Conservation (phyloP, 1,140 invertebrate species). For the Hermatobates lingyangjiaoensis region DNA sequence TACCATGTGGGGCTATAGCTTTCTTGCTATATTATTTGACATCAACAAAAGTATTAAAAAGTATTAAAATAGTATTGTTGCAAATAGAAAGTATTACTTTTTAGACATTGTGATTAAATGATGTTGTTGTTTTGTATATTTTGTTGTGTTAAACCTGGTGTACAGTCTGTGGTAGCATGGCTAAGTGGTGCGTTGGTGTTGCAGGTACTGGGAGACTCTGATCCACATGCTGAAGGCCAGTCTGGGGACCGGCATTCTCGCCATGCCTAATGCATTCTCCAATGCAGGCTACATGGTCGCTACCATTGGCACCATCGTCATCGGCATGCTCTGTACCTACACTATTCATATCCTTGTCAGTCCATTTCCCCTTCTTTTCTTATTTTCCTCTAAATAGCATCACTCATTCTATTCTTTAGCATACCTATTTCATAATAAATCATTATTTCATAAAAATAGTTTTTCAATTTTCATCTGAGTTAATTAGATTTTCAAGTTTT, state of each 20-base stretch:
- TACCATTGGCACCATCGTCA: constrained; percentile 41
- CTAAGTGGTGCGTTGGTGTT: constrained; percentile 15
- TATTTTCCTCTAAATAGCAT: no score
- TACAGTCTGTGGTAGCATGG: neutral
- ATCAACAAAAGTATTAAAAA: neutral
- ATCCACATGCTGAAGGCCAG: constrained; percentile 70
- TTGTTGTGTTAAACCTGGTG: no score
- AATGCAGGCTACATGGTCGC: constrained; percentile 54
- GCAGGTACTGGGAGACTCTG: constrained; percentile 55
- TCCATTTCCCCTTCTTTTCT: no score
- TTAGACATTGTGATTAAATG: neutral
- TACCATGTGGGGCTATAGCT: no score
- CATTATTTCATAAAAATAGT: no score
- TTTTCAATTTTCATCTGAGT: no score
- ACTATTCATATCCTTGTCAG: constrained; percentile 51
- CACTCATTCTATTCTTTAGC: no score
- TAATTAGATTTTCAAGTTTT: no score
- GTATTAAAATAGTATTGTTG: neutral
- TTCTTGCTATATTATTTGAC: no score
- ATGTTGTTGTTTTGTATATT: neutral
- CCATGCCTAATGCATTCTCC: constrained; percentile 68
- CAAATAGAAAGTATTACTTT: neutral
- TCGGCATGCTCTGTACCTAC: constrained; percentile 56
- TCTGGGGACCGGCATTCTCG: constrained; percentile 73
- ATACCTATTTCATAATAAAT: no score